phyloP scores from a whole-genome alignment of 2,888 invertebrate species.

The Dione juno region DNA sequence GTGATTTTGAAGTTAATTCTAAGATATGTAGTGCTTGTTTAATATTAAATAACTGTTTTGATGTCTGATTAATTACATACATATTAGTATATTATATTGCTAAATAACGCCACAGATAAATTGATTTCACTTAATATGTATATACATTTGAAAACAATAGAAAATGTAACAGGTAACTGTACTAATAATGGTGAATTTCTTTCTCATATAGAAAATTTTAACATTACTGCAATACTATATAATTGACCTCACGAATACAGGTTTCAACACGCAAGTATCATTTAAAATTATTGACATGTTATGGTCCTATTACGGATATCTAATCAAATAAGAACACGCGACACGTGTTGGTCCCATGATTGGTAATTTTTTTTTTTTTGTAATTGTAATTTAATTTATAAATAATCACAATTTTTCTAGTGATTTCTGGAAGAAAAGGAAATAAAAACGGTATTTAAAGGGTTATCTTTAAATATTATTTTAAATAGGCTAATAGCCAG shows the following conservation, averaged over 20 bases:
- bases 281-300: constrained; percentile 14
- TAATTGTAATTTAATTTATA: too few relatives aligned
- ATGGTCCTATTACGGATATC: not conserved
- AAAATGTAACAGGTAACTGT: not conserved
- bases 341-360: not conserved
- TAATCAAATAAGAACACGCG: not conserved
- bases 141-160: too few relatives aligned
- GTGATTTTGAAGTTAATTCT: constrained; percentile 34
- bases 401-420: too few relatives aligned
- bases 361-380: not conserved
- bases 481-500: constrained; percentile 3
- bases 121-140: not conserved
- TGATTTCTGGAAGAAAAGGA: too few relatives aligned
- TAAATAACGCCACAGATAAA: constrained; percentile 22
- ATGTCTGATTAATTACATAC: constrained; percentile 22
- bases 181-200: constrained; percentile 7
- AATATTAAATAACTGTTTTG: constrained; percentile 30
- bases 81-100: not conserved
- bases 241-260: constrained; percentile 26
- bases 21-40: constrained; percentile 33
- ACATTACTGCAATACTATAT: constrained; percentile 28
- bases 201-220: constrained; percentile 1
- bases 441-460: not conserved
- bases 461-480: not conserved
- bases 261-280: constrained; percentile 31